phyloP scores from a whole-genome alignment of 2,113 vertebrate species.

The Toxostoma redivivum region DNA sequence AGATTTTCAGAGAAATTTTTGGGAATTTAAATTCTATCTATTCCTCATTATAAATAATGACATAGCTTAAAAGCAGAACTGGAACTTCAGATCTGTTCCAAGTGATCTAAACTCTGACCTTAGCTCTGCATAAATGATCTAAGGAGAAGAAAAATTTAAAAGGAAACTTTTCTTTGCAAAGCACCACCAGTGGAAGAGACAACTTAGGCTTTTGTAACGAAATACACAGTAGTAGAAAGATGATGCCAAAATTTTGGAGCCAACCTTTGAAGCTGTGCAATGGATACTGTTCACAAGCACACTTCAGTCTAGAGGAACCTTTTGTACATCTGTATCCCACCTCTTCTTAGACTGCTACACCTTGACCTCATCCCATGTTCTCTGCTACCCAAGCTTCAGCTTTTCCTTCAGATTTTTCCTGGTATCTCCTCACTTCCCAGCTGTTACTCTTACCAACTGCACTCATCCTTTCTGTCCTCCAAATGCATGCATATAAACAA shows the following conservation, averaged over 20 bases:
- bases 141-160: background rate
- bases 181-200: rapidly evolving
- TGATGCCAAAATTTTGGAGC: background rate
- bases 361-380: background rate
- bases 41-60: background rate
- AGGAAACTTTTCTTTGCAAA: background rate
- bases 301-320: background rate
- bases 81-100: background rate
- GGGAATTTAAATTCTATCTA: background rate
- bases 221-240: background rate
- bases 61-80: background rate
- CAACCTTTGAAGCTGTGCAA: background rate
- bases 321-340: background rate
- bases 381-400: background rate
- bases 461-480: background rate
- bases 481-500: background rate
- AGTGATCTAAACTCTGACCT: background rate
- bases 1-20: background rate
- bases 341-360: background rate
- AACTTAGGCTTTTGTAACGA: background rate
- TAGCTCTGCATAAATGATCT: background rate
- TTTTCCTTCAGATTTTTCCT: background rate
- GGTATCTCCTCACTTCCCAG: background rate
- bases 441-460: background rate
- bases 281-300: background rate